These are phyloP conservation scores for Pollenia labialis DNA, from an alignment of 2,888 invertebrate species.

Conservation along the genomic window DNA sequence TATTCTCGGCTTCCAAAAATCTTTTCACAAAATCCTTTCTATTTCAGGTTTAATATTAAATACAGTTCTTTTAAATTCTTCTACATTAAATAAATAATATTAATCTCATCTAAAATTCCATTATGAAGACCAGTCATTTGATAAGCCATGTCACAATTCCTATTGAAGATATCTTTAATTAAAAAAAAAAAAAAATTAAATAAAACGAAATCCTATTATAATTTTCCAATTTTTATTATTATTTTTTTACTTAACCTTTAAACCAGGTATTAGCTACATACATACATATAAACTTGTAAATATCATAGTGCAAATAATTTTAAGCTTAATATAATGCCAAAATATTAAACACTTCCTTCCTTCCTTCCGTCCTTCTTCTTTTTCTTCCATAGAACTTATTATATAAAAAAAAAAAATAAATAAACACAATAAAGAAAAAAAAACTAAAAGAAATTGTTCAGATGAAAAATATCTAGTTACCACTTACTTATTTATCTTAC, in stretches of 20 bases:
- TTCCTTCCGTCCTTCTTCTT: not conserved
- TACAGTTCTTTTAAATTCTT: no score
- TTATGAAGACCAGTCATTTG: constrained; percentile 16
- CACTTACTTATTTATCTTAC: constrained; percentile 57
- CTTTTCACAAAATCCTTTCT: no score
- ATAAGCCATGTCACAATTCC: constrained; percentile 23
- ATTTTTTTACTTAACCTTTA: constrained; percentile 19
- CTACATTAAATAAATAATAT: not conserved
- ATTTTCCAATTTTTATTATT: not conserved
- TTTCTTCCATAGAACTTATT: not conserved
- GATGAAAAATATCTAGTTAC: constrained; percentile 67
- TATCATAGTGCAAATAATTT: constrained; percentile 54
- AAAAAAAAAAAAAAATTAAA: not conserved
- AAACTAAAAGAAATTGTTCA: constrained; percentile 37
- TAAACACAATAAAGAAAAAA: not conserved
- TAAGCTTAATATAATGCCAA: constrained; percentile 39
- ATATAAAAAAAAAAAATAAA: constrained; percentile 12
- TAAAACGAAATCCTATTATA: constrained; percentile 25
- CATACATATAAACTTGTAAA: constrained; percentile 30
- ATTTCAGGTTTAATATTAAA: no score
- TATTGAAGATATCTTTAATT: constrained; percentile 19
- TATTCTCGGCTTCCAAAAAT: no score
- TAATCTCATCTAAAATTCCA: constrained; percentile 18
- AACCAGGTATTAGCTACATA: constrained; percentile 13
- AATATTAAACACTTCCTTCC: constrained; percentile 35